These are phyloP conservation scores for Sorex fumeus DNA, from an alignment of 2,113 vertebrate genomes.

Conservation along the genomic window DNA sequence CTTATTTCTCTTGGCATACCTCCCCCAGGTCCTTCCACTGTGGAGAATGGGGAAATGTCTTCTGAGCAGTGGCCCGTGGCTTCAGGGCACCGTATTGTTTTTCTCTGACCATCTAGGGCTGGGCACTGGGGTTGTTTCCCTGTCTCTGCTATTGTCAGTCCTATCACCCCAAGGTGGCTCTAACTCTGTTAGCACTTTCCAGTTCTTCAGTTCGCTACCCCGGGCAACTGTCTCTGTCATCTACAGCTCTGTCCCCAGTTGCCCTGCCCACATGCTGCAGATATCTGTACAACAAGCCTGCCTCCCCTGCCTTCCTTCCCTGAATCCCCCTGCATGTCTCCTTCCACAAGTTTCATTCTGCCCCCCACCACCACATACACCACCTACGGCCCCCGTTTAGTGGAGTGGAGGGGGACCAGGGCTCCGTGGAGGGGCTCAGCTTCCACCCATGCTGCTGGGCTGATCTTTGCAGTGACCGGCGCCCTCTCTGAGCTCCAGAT, in stretches of 20 bases:
- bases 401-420: background rate
- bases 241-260: background rate
- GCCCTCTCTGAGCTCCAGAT: conserved; percentile 94
- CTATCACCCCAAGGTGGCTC: no score
- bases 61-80: no score
- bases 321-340: background rate
- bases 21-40: no score
- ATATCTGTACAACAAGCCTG: background rate
- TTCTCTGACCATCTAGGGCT: no score
- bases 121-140: no score
- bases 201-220: no score
- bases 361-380: background rate
- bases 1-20: no score
- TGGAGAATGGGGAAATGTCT: no score
- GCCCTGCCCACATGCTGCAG: background rate
- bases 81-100: no score
- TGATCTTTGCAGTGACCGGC: conserved; percentile 90
- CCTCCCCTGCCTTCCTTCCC: background rate
- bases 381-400: background rate
- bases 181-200: no score
- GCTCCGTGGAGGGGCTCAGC: background rate
- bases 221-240: background rate
- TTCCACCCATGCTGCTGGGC: background rate
- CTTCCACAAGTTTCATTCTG: no score
- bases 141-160: no score